Conservation (phyloP, 2,113 vertebrate genomes). For the Andinoacara biseriatus region DNA sequence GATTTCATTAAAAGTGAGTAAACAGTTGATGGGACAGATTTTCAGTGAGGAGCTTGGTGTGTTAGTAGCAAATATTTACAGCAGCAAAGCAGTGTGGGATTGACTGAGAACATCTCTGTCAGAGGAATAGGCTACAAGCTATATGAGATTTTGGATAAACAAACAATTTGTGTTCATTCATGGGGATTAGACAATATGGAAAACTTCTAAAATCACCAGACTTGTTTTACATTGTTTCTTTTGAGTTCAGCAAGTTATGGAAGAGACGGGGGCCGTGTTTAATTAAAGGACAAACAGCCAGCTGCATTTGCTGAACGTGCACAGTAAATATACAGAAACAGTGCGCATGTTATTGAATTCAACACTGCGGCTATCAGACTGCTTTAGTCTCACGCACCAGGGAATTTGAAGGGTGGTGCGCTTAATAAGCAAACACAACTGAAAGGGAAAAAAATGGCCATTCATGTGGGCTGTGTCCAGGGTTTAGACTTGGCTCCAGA, state of each 20-base stretch:
- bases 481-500: conserved; percentile 12
- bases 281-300: not conserved
- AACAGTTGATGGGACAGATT: too few species aligned
- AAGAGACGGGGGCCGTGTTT: not conserved
- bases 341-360: conserved; percentile 20
- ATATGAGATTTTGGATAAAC: not conserved
- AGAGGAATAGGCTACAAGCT: not conserved
- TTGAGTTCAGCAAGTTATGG: not conserved
- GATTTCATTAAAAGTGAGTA: too few species aligned
- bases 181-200: not conserved
- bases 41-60: too few species aligned
- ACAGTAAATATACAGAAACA: not conserved
- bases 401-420: conserved; percentile 5
- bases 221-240: not conserved
- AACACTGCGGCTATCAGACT: not conserved
- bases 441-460: not conserved
- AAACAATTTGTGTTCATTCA: not conserved
- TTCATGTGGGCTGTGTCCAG: not conserved
- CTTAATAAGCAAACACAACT: conserved; percentile 32
- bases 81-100: too few species aligned
- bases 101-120: not conserved
- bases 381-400: not conserved
- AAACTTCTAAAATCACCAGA: not conserved
- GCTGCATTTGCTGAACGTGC: conserved; percentile 29
- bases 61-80: not conserved